These are phyloP conservation scores for Buceros bicornis DNA, from an alignment of 2,797 vertebrate species.

Conservation along the genomic window DNA sequence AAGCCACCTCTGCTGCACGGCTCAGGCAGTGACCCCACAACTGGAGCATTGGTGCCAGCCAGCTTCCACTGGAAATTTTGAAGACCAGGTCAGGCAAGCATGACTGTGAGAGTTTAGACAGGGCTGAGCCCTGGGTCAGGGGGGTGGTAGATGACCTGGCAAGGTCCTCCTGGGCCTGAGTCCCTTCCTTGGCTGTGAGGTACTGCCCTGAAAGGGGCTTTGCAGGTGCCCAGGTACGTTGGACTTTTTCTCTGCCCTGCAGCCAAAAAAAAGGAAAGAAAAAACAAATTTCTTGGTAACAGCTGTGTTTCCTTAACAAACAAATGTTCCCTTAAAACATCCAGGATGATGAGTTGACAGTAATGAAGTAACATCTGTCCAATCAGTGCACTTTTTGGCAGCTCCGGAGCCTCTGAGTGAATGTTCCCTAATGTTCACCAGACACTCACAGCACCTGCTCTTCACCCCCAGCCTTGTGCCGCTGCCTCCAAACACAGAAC, in stretches of 20 bases:
- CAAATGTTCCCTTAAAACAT: conserved; percentile 79
- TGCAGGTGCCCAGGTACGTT: neutral
- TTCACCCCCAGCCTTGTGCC: conserved; percentile 67
- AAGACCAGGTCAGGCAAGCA: neutral
- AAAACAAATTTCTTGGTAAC: conserved; percentile 71
- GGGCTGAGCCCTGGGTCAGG: neutral
- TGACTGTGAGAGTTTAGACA: neutral
- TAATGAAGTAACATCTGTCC: conserved; percentile 81
- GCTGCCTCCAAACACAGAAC: conserved; percentile 49
- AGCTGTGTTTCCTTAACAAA: conserved; percentile 80
- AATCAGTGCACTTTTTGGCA: conserved; percentile 72
- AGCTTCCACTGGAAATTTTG: neutral
- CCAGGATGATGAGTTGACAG: conserved; percentile 74
- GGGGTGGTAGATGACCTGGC: neutral
- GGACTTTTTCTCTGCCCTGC: neutral
- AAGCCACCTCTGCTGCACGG: neutral
- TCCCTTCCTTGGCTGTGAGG: neutral
- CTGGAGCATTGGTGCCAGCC: fast-evolving
- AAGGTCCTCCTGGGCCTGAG: neutral
- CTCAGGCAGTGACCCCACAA: neutral
- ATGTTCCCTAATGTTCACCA: conserved; percentile 76
- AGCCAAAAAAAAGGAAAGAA: conserved; percentile 24
- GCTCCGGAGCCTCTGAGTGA: conserved; percentile 67
- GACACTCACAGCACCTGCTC: conserved; percentile 76
- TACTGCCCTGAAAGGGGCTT: neutral